Evolutionary conservation across 2,113 vertebrate species (phyloP).

Genomic region (Herpetotheres cachinnans): DNA sequence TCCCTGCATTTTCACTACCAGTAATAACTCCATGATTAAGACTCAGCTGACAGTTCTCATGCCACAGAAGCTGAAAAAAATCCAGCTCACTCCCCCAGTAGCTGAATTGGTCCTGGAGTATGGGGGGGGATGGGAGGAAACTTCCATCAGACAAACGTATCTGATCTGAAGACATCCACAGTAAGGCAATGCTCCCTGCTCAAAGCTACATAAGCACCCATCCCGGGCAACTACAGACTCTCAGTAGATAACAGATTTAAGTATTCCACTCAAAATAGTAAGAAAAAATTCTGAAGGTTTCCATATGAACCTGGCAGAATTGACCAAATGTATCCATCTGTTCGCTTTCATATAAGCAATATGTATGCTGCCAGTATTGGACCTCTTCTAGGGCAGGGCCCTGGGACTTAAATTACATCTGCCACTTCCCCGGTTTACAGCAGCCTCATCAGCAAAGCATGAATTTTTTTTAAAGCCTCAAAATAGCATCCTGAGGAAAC

Average conservation of each 20-base stretch:
- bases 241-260: constrained; percentile 46
- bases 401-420: constrained; percentile 64
- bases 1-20: neutral
- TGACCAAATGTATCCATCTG: constrained; percentile 64
- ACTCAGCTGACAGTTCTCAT: constrained; percentile 20
- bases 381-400: constrained; percentile 58
- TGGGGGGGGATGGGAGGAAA: neutral
- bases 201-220: neutral
- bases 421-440: constrained; percentile 53
- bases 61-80: constrained; percentile 15
- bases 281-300: constrained; percentile 59
- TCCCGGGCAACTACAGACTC: neutral
- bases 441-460: constrained; percentile 47
- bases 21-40: constrained; percentile 54
- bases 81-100: constrained; percentile 22
- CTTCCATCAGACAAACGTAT: neutral
- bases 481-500: constrained; percentile 61
- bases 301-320: constrained; percentile 45
- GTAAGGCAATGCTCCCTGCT: neutral
- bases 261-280: constrained; percentile 44
- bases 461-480: constrained; percentile 46
- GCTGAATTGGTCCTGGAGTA: neutral
- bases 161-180: neutral
- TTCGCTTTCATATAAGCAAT: constrained; percentile 57
- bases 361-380: constrained; percentile 45